These are phyloP conservation scores for Podarcis cretensis DNA, from an alignment of 2,113 vertebrate genomes.

Conservation along the genomic window DNA sequence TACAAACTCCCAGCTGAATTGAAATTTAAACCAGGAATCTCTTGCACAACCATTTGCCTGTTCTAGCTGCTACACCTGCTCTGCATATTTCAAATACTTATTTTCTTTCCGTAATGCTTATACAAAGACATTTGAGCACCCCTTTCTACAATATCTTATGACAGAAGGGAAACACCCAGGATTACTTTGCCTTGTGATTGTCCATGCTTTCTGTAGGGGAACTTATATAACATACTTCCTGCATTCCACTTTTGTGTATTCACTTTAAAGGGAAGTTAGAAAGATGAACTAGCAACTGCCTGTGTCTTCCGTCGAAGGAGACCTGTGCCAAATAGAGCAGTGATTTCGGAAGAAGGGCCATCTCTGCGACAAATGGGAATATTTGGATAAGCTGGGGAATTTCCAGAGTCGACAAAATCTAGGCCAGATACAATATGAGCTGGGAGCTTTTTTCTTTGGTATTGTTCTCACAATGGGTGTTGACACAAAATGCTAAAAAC, in stretches of 20 bases:
- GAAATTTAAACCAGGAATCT: background rate
- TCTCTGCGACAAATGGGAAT: background rate
- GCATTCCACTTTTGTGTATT: background rate
- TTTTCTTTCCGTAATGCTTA: no score
- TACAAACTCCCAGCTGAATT: background rate
- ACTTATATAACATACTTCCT: constrained; percentile 8
- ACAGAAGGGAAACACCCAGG: background rate
- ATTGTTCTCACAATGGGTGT: background rate
- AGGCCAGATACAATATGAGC: background rate
- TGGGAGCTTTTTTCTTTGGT: background rate
- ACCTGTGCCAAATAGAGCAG: background rate
- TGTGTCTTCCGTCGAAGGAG: background rate
- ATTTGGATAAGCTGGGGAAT: background rate
- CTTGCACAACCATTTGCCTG: background rate
- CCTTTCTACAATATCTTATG: background rate
- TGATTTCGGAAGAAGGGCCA: background rate
- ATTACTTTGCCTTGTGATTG: background rate
- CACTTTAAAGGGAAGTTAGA: constrained; percentile 10
- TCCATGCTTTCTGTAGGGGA: constrained; percentile 3
- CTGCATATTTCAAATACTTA: background rate
- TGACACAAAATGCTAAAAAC: background rate
- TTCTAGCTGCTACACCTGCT: background rate
- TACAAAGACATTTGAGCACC: background rate
- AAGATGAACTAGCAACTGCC: background rate
- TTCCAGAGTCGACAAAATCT: background rate